Percentiles rank a stretch among this genome's conserved stretches.
These are phyloP conservation scores for Aleiodes alternator DNA, from an alignment of 2,888 invertebrate genomes.

Conservation along the genomic window DNA sequence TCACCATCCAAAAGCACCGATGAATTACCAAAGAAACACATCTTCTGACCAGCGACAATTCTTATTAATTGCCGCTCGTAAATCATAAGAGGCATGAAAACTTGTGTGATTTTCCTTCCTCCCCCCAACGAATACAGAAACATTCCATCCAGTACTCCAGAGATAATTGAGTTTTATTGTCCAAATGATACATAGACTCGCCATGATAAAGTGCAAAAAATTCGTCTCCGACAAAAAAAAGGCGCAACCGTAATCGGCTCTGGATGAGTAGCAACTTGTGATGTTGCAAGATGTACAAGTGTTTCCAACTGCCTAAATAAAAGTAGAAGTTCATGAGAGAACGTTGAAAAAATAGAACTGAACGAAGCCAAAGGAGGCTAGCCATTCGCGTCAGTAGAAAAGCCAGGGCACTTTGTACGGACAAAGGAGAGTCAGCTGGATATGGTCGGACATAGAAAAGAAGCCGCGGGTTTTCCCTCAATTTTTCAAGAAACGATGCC, in stretches of 20 bases:
- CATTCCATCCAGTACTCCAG: too few relatives aligned
- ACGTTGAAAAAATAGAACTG: constrained; percentile 40
- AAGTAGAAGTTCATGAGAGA: constrained; percentile 15
- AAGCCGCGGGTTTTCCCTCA: constrained; percentile 25
- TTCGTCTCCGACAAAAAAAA: not conserved
- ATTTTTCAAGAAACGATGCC: constrained; percentile 24
- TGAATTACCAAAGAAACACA: too few relatives aligned
- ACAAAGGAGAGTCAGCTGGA: constrained; percentile 54
- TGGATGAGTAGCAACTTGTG: constrained; percentile 35
- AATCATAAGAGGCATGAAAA: too few relatives aligned
- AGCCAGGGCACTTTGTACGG: constrained; percentile 45
- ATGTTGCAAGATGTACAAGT: constrained; percentile 14
- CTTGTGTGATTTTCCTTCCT: too few relatives aligned
- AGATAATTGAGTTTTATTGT: too few relatives aligned
- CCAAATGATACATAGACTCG: too few relatives aligned
- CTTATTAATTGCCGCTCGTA: too few relatives aligned
- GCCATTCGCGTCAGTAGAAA: constrained; percentile 44
- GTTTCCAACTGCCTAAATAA: constrained; percentile 8
- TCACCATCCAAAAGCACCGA: too few relatives aligned
- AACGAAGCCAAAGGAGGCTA: constrained; percentile 46
- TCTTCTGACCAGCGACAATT: too few relatives aligned
- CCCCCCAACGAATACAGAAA: too few relatives aligned
- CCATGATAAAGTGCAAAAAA: too few relatives aligned
- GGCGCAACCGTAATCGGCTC: constrained; percentile 33
- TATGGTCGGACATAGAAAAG: constrained; percentile 52